Conservation (phyloP, 2,797 vertebrate species). For the Vireo griseus region DNA sequence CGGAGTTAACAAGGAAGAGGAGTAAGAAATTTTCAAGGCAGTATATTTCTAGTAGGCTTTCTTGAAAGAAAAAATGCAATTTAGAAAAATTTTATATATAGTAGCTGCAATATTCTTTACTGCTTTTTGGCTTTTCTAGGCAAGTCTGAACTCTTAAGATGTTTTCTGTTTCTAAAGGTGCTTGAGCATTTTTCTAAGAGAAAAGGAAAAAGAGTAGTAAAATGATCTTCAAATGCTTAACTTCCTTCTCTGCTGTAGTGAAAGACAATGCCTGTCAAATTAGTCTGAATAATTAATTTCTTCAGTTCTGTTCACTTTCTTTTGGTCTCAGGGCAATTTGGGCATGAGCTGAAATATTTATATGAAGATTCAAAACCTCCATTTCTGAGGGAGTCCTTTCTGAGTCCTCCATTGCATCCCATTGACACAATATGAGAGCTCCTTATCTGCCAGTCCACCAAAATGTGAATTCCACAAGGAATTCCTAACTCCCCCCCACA, state of each 20-base stretch:
- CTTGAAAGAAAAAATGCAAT: neutral
- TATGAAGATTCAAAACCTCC: neutral
- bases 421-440: accelerated
- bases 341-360: neutral
- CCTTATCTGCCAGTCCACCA: neutral
- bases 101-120: neutral
- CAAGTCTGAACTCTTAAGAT: neutral
- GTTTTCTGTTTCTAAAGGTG: neutral
- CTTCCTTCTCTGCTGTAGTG: neutral
- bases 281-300: neutral
- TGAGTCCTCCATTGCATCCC: neutral
- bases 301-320: neutral
- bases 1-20: neutral
- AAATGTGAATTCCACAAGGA: neutral
- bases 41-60: neutral
- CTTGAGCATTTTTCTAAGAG: neutral
- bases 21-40: neutral
- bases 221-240: neutral
- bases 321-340: neutral
- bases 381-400: too few relatives aligned
- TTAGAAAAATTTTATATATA: neutral
- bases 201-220: neutral
- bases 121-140: neutral
- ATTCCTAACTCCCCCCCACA: accelerated
- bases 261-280: neutral